These are phyloP conservation scores for Dendrocopos noguchii DNA, from an alignment of 2,113 vertebrate genomes.

Conservation along the genomic window DNA sequence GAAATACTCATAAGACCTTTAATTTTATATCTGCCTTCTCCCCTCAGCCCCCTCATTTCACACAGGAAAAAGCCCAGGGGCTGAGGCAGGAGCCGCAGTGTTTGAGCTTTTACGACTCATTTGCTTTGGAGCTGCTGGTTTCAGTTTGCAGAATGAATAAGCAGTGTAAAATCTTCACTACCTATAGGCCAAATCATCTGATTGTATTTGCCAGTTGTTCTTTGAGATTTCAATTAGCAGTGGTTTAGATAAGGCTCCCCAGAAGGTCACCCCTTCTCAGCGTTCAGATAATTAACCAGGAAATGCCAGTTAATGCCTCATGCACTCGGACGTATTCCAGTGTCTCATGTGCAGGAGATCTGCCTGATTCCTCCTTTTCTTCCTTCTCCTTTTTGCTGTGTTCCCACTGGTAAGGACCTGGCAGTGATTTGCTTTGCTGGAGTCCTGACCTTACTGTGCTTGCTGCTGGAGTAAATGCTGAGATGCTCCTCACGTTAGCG, in stretches of 20 bases:
- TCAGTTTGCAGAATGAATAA: constrained; percentile 22
- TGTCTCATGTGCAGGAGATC: rapidly evolving
- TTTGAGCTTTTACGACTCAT: not conserved
- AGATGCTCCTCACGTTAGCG: not conserved
- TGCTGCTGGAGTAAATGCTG: not conserved
- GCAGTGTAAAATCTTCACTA: not conserved
- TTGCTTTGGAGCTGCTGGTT: not conserved
- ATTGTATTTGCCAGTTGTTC: not conserved
- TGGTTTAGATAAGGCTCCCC: not conserved
- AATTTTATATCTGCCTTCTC: not conserved
- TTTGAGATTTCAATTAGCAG: not conserved
- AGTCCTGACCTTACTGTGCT: not conserved
- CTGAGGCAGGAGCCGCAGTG: not conserved
- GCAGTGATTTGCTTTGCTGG: not conserved
- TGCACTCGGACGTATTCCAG: rapidly evolving
- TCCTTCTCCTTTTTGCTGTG: not conserved
- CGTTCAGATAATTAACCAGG: not conserved
- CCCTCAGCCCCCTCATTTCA: constrained; percentile 9
- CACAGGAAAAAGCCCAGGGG: not conserved
- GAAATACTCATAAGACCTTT: not conserved
- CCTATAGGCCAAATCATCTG: not conserved
- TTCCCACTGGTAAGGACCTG: not conserved
- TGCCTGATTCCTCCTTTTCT: not conserved
- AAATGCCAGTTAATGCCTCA: not conserved
- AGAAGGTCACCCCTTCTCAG: not conserved